Percentiles rank a stretch among this genome's conserved stretches.
These are phyloP conservation scores for Siniperca obscura DNA, from an alignment of 2,797 vertebrate species.

Conservation along the genomic window DNA sequence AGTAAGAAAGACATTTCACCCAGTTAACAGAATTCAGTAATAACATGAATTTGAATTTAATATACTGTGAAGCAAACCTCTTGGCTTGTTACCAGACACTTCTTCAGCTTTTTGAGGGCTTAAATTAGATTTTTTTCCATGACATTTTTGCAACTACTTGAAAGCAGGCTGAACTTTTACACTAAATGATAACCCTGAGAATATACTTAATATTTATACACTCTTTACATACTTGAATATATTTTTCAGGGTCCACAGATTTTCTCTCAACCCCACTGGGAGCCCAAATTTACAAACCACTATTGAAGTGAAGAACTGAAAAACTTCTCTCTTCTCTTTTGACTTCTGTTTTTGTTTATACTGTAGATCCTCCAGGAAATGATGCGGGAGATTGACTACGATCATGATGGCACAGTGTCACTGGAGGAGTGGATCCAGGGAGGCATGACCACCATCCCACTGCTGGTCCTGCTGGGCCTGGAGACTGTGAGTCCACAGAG, in stretches of 20 bases:
- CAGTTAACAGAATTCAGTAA: neutral
- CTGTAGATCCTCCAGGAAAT: slow-evolving; percentile 95
- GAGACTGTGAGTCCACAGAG: slow-evolving; percentile 87
- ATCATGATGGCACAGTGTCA: slow-evolving; percentile 93
- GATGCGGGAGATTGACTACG: slow-evolving; percentile 98
- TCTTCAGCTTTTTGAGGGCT: neutral
- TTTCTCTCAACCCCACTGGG: neutral
- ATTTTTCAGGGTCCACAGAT: neutral
- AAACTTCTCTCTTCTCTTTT: neutral
- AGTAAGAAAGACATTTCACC: slow-evolving; percentile 79
- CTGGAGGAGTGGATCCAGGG: slow-evolving; percentile 97
- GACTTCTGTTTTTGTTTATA: neutral
- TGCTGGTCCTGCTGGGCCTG: slow-evolving; percentile 92
- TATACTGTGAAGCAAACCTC: neutral
- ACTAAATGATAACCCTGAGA: neutral
- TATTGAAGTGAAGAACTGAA: neutral
- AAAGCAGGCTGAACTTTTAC: neutral
- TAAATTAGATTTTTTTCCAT: neutral
- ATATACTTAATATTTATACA: neutral
- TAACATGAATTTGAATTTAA: neutral
- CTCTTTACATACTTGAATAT: neutral
- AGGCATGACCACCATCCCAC: slow-evolving; percentile 95
- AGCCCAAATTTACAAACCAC: neutral
- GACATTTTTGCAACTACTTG: no score
- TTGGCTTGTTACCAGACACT: neutral